Percentiles rank a stretch among this genome's conserved stretches.
phyloP scores from a whole-genome alignment of 2,113 vertebrate species.

The Nerophis ophidion region DNA sequence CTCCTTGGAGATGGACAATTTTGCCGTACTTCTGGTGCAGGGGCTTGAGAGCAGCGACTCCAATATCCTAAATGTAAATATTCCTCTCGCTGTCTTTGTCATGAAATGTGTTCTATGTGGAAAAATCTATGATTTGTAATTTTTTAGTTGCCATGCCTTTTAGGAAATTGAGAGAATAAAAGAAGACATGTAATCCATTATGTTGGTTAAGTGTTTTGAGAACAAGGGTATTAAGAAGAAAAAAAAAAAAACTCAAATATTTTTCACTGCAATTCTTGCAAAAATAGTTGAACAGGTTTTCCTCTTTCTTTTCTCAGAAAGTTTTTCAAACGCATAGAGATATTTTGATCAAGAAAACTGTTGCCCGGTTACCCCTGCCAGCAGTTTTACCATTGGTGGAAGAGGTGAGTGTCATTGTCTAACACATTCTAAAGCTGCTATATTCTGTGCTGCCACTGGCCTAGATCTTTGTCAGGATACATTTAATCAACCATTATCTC shows the following conservation, averaged over 20 bases:
- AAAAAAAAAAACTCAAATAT: too few relatives aligned
- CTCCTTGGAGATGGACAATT: conserved; percentile 84
- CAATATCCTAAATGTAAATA: conserved; percentile 87
- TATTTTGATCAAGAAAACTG: conserved; percentile 84
- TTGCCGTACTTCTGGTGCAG: conserved; percentile 85
- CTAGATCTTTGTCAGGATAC: neutral
- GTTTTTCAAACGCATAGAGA: conserved; percentile 88
- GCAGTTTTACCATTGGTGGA: conserved; percentile 87
- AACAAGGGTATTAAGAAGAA: too few relatives aligned
- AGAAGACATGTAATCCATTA: too few relatives aligned
- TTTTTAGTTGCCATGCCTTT: too few relatives aligned
- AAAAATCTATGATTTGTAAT: too few relatives aligned
- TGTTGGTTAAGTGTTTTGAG: too few relatives aligned
- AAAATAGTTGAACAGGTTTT: too few relatives aligned
- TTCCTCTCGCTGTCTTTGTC: neutral
- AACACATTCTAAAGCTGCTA: too few relatives aligned
- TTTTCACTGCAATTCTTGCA: too few relatives aligned
- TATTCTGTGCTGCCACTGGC: neutral
- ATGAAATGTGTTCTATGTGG: neutral
- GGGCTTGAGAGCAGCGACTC: conserved; percentile 90
- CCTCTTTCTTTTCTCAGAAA: conserved; percentile 74
- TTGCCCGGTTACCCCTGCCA: conserved; percentile 84
- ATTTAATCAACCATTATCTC: conserved; percentile 6
- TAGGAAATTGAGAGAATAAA: too few relatives aligned
- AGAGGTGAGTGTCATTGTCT: conserved; percentile 72